Percentiles rank a stretch among this genome's conserved stretches.
phyloP scores from a whole-genome alignment of 2,113 vertebrate genomes.

The Hypanus sabinus region DNA sequence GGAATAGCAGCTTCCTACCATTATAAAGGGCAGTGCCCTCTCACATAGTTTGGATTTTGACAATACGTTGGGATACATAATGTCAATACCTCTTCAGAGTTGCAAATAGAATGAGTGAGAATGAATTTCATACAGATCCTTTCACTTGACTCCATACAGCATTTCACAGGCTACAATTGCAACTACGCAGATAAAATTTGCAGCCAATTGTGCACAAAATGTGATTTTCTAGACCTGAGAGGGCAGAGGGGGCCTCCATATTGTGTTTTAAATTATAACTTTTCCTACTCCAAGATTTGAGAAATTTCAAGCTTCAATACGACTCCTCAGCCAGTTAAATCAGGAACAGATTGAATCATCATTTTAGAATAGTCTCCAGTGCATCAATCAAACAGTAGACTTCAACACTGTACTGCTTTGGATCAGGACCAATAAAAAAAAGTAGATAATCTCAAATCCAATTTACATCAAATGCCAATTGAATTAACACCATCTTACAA shows the following conservation, averaged over 20 bases:
- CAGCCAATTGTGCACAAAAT: neutral
- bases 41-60: neutral
- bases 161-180: neutral
- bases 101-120: neutral
- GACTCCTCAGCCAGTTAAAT: neutral
- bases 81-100: neutral
- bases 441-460: neutral
- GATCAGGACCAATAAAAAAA: neutral
- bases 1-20: neutral
- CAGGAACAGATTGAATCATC: neutral
- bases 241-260: neutral
- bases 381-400: neutral
- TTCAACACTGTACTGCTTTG: neutral
- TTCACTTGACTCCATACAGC: neutral
- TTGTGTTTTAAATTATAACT: neutral
- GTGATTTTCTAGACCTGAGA: neutral
- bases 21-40: neutral
- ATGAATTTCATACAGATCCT: neutral
- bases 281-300: neutral
- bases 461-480: neutral
- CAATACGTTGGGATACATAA: neutral
- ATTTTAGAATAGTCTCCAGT: neutral
- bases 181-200: neutral
- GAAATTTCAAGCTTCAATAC: slow-evolving; percentile 3
- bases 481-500: neutral